phyloP scores from a whole-genome alignment of 1,140 invertebrate species.

The Pararge aegeria region DNA sequence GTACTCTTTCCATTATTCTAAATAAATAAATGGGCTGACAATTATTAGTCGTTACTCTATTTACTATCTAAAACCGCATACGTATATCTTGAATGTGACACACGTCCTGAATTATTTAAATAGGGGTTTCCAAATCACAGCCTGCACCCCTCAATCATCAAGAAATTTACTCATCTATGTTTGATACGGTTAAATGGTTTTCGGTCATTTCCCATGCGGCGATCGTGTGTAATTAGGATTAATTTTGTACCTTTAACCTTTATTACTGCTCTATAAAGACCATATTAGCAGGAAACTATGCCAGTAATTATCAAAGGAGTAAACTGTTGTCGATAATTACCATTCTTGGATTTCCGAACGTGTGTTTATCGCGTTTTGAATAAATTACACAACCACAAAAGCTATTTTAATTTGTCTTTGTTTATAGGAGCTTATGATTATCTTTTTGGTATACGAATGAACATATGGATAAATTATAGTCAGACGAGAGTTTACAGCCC shows the following conservation, averaged over 20 bases:
- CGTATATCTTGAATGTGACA: slow-evolving; percentile 14
- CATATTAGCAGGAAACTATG: slow-evolving; percentile 16
- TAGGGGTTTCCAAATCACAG: slow-evolving; percentile 63
- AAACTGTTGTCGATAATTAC: slow-evolving; percentile 70
- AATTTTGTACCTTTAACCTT: slow-evolving; percentile 17
- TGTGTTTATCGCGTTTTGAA: slow-evolving; percentile 10
- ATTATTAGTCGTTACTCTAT: too few species aligned
- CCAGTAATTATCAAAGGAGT: slow-evolving; percentile 61
- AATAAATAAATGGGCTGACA: too few species aligned
- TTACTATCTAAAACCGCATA: slow-evolving; percentile 6
- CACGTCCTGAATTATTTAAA: slow-evolving; percentile 45
- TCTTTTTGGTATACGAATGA: too few species aligned
- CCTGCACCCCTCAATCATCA: slow-evolving; percentile 56
- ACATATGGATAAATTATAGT: too few species aligned
- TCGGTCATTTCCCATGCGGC: slow-evolving; percentile 64
- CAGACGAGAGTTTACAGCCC: too few species aligned
- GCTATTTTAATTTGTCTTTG: neutral
- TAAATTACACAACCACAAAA: neutral
- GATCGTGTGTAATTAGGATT: slow-evolving; percentile 49
- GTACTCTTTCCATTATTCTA: neutral
- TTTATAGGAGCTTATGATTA: too few species aligned
- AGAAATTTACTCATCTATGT: slow-evolving; percentile 65
- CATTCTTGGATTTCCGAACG: slow-evolving; percentile 30
- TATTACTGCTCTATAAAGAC: slow-evolving; percentile 32
- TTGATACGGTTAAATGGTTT: slow-evolving; percentile 68